Conservation (phyloP, 2,113 vertebrate genomes). For the Rhinolophus sinicus region DNA sequence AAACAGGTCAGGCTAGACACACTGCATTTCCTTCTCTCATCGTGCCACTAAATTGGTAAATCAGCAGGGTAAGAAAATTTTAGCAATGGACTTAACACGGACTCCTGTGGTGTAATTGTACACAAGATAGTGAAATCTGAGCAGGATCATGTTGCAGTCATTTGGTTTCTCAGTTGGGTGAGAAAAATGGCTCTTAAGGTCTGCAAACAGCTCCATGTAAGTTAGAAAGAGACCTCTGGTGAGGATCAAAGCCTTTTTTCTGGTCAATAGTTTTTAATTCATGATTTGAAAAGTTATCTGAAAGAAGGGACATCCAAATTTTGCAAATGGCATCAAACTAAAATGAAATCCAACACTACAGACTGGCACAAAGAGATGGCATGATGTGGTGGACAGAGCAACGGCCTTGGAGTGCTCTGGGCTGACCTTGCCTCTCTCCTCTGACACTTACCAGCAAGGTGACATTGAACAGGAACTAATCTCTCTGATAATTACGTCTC, state of each 20-base stretch:
- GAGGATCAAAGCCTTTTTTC: background rate
- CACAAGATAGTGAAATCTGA: background rate
- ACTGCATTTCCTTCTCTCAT: background rate
- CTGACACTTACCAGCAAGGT: background rate
- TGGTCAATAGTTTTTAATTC: background rate
- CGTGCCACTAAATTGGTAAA: background rate
- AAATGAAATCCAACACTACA: background rate
- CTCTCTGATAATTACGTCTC: background rate
- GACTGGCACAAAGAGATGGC: background rate
- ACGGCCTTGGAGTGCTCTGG: background rate
- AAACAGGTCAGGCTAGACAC: background rate
- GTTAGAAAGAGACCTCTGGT: background rate
- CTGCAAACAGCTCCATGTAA: background rate
- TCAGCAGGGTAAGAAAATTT: background rate
- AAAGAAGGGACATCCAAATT: background rate
- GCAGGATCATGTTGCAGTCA: fast-evolving
- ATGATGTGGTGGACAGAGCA: no score
- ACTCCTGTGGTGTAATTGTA: background rate
- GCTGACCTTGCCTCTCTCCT: background rate
- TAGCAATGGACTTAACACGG: background rate
- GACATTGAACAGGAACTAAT: background rate
- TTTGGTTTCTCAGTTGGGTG: background rate
- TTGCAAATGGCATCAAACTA: background rate
- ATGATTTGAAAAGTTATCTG: background rate
- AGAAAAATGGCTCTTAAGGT: background rate